Conservation (phyloP, 37 sponge, comb jelly and placozoan species). For the Axinella damicornis region DNA sequence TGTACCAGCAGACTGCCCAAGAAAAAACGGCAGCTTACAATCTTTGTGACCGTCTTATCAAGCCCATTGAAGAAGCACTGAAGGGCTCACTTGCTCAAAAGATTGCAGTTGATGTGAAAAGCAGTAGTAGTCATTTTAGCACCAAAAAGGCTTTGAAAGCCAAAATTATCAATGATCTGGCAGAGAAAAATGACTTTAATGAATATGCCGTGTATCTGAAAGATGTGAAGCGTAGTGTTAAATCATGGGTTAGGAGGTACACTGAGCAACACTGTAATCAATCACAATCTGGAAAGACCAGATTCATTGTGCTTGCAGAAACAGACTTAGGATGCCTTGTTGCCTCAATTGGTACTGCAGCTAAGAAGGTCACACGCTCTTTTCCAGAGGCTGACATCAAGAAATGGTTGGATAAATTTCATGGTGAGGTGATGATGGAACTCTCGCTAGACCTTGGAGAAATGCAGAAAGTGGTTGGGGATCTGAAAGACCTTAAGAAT, state of each 20-base stretch:
- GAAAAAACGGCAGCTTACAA: slow-evolving; percentile 7
- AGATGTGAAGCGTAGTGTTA: neutral
- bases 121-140: neutral
- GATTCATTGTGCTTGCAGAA: neutral
- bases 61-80: neutral
- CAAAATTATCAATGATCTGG: neutral
- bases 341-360: too few species aligned
- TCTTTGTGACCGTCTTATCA: neutral
- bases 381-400: too few species aligned
- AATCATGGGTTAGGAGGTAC: neutral
- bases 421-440: too few species aligned
- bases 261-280: neutral
- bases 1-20: neutral
- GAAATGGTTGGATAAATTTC: too few species aligned
- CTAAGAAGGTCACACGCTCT: too few species aligned
- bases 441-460: too few species aligned
- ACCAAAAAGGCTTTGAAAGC: slow-evolving; percentile 12
- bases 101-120: slow-evolving; percentile 12
- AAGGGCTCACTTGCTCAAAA: neutral
- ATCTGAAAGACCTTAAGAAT: neutral
- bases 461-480: too few species aligned
- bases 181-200: neutral
- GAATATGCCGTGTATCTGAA: neutral
- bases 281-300: neutral
- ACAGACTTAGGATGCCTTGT: neutral